phyloP scores from a whole-genome alignment of 2,888 invertebrate species.

The Nyleta sp. region DNA sequence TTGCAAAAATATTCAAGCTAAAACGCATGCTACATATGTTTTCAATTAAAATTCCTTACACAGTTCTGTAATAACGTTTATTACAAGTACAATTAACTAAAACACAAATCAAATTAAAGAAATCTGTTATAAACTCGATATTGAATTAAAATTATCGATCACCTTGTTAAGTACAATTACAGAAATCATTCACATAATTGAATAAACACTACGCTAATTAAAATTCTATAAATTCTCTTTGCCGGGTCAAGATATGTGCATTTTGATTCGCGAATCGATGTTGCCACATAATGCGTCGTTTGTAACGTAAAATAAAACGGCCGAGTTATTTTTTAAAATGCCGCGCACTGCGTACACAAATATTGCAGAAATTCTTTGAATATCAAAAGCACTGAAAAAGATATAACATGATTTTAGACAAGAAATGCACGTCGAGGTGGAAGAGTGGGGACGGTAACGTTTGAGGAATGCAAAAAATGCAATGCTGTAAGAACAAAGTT shows the following conservation, averaged over 20 bases:
- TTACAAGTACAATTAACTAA: no score
- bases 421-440: slow-evolving; percentile 14
- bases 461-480: slow-evolving; percentile 49
- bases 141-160: not conserved
- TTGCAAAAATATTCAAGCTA: not conserved
- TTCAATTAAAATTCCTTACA: no score
- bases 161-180: no score
- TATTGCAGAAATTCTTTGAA: slow-evolving; percentile 26
- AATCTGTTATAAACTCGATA: not conserved
- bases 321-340: slow-evolving; percentile 15
- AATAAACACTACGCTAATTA: not conserved
- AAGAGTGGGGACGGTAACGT: slow-evolving; percentile 15
- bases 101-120: no score
- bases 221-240: not conserved
- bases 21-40: no score
- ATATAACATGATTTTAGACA: slow-evolving; percentile 30
- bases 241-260: not conserved
- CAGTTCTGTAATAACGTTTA: no score
- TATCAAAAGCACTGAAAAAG: slow-evolving; percentile 23
- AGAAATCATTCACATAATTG: not conserved
- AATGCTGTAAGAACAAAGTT: slow-evolving; percentile 36
- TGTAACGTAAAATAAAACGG: not conserved
- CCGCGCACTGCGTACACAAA: slow-evolving; percentile 13
- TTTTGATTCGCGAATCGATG: slow-evolving; percentile 4
- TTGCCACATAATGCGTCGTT: not conserved